A percentile compares a stretch with the other conserved stretches of the same genome.
Evolutionary conservation across 2,113 vertebrate species (phyloP).

Genomic region (Fulica atra): DNA sequence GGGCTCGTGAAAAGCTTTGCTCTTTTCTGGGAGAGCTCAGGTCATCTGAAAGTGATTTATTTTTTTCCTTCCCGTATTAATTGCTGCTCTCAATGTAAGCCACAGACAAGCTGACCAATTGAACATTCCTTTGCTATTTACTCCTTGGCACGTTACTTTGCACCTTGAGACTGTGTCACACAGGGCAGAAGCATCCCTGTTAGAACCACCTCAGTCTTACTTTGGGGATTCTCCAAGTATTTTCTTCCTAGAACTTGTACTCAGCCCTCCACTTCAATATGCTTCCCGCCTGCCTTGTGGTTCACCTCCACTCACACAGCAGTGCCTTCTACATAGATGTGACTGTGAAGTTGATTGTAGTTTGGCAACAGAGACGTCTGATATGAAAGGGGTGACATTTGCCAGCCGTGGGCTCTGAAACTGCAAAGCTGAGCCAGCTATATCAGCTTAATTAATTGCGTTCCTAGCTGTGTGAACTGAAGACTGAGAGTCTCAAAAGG

Average conservation of each 20-base stretch:
- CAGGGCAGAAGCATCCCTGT: background rate
- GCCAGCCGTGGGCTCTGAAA: background rate
- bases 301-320: background rate
- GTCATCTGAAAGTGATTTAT: background rate
- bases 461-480: background rate
- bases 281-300: background rate
- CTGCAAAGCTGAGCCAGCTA: conserved; percentile 6
- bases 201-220: background rate
- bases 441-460: conserved; percentile 26
- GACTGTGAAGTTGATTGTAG: background rate
- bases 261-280: background rate
- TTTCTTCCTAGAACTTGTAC: background rate
- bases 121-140: background rate
- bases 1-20: background rate
- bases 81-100: background rate
- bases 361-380: conserved; percentile 18
- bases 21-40: background rate
- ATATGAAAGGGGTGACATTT: background rate
- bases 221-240: background rate
- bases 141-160: background rate
- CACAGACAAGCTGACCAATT: background rate
- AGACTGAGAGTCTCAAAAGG: background rate
- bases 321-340: background rate
- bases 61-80: background rate
- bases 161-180: background rate